Evolutionary conservation across 2,113 vertebrate species (phyloP).

Genomic region (Ophthalmolycus amberensis): DNA sequence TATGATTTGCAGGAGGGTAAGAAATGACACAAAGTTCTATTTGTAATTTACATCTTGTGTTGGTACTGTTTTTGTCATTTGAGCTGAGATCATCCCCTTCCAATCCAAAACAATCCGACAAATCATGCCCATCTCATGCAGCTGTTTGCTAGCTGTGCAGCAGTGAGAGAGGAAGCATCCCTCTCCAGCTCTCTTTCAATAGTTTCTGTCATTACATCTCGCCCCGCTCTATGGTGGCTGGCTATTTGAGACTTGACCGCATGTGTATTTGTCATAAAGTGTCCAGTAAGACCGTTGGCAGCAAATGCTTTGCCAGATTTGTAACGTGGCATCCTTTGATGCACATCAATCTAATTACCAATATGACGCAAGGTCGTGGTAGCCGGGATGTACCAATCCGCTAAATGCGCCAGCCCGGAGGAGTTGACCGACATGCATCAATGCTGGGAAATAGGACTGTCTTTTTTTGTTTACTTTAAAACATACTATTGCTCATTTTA

Average conservation of each 20-base stretch:
- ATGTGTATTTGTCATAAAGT: not conserved
- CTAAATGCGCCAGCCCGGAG: not conserved
- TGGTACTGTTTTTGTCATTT: not conserved
- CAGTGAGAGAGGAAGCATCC: not conserved
- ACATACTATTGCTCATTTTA: not conserved
- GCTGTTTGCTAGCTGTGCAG: not conserved
- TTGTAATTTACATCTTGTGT: not conserved
- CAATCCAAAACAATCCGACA: not conserved
- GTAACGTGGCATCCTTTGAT: not conserved
- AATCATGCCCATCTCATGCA: not conserved
- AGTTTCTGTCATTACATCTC: not conserved
- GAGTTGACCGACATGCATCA: not conserved
- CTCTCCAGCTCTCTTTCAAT: not conserved
- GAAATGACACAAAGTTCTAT: conserved; percentile 9
- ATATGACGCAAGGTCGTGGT: not conserved
- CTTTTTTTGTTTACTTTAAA: not conserved
- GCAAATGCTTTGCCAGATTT: not conserved
- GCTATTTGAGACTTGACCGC: no score
- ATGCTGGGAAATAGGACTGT: not conserved
- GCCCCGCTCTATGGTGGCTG: not conserved
- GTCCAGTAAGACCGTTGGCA: not conserved
- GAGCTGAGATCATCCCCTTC: not conserved
- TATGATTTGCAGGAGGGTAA: conserved; percentile 4
- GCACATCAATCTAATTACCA: not conserved
- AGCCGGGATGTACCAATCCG: not conserved